Conservation (phyloP, 1,140 invertebrate species). For the Schlechtendalia chinensis region DNA sequence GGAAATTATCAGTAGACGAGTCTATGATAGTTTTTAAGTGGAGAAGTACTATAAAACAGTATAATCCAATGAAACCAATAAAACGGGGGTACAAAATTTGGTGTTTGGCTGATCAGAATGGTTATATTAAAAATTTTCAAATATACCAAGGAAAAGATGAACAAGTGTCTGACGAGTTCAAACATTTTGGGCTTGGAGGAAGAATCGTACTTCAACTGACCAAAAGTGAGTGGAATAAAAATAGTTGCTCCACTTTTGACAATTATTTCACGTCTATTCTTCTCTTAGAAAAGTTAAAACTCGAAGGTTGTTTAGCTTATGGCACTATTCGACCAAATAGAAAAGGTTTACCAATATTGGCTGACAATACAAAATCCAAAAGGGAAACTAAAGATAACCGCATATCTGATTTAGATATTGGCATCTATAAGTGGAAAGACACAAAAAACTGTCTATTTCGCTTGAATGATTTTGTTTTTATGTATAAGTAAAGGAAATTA, state of each 20-base stretch:
- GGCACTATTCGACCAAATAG: slow-evolving; percentile 28
- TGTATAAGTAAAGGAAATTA: too few species aligned
- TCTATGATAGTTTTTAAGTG: too few species aligned
- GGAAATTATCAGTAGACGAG: too few species aligned
- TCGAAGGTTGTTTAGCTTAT: slow-evolving; percentile 7
- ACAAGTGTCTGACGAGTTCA: too few species aligned
- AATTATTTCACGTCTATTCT: slow-evolving; percentile 37
- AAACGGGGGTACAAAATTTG: too few species aligned
- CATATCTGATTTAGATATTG: slow-evolving; percentile 22
- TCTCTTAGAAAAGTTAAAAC: slow-evolving; percentile 20
- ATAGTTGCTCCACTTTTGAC: slow-evolving; percentile 24
- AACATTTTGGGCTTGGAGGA: slow-evolving; percentile 52
- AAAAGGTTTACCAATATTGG: slow-evolving; percentile 37
- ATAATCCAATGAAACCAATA: too few species aligned
- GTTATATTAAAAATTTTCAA: too few species aligned
- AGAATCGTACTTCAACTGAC: too few species aligned
- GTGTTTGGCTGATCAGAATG: too few species aligned
- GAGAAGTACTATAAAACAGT: slow-evolving; percentile 54
- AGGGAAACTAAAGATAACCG: slow-evolving; percentile 1
- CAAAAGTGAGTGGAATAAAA: too few species aligned
- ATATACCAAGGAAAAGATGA: too few species aligned
- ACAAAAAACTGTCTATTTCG: slow-evolving; percentile 29
- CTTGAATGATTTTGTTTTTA: too few species aligned
- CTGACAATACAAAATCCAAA: slow-evolving; percentile 25
- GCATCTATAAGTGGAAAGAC: slow-evolving; percentile 37